phyloP scores from a whole-genome alignment of 1,140 invertebrate genomes.

The Drosophila ohnishii region DNA sequence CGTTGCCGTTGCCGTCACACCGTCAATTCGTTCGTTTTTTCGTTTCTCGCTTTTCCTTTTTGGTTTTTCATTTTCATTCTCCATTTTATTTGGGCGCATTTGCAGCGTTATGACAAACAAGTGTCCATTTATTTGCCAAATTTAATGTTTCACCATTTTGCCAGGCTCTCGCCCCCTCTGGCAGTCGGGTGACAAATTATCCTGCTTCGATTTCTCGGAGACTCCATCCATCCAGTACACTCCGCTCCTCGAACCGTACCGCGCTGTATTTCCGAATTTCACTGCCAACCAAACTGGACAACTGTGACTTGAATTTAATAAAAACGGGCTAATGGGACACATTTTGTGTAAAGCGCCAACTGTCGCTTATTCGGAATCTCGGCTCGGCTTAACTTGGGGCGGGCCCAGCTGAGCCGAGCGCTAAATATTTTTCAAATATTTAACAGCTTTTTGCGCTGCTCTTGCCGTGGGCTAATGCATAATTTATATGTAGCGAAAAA shows the following conservation, averaged over 20 bases:
- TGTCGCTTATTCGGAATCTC: slow-evolving; percentile 39
- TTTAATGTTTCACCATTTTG: slow-evolving; percentile 79
- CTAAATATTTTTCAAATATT: slow-evolving; percentile 77
- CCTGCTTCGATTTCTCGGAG: slow-evolving; percentile 74
- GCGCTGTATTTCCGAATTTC: neutral
- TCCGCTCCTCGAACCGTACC: neutral
- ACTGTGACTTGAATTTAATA: slow-evolving; percentile 79
- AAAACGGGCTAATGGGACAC: slow-evolving; percentile 71
- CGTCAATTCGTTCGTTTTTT: slow-evolving; percentile 45
- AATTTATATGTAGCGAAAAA: slow-evolving; percentile 73
- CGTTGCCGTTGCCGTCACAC: slow-evolving; percentile 27
- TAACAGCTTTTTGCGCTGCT: slow-evolving; percentile 50
- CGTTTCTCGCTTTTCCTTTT: slow-evolving; percentile 39
- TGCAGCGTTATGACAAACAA: slow-evolving; percentile 82
- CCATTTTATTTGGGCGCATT: slow-evolving; percentile 73
- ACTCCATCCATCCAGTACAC: slow-evolving; percentile 37
- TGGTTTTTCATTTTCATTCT: slow-evolving; percentile 62
- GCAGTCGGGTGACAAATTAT: slow-evolving; percentile 74
- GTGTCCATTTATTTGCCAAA: slow-evolving; percentile 81
- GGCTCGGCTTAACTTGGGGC: slow-evolving; percentile 21
- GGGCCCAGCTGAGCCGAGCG: slow-evolving; percentile 46
- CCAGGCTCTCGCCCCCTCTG: slow-evolving; percentile 12
- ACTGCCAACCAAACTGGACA: slow-evolving; percentile 43
- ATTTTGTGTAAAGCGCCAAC: slow-evolving; percentile 52
- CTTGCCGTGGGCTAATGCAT: slow-evolving; percentile 61